These are phyloP conservation scores for Hippotragus niger DNA, from an alignment of 2,113 vertebrate genomes.

Conservation along the genomic window DNA sequence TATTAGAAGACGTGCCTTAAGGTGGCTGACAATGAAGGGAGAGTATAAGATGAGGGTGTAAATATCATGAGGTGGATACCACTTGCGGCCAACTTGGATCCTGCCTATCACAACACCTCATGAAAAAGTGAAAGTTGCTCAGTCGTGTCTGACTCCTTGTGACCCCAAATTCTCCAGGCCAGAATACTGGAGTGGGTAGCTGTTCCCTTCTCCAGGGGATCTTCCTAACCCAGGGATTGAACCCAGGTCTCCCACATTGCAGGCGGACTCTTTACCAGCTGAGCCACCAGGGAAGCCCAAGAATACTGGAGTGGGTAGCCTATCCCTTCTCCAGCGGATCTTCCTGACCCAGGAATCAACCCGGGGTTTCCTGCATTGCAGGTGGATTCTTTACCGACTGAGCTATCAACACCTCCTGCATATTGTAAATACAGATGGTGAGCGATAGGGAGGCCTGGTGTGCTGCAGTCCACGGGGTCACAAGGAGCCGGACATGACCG, in stretches of 20 bases:
- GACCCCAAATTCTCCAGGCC: background rate
- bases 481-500: background rate
- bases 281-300: background rate
- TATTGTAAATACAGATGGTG: background rate
- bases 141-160: rapidly evolving
- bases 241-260: background rate
- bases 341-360: background rate
- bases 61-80: too few relatives aligned
- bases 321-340: rapidly evolving
- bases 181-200: background rate
- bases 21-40: background rate
- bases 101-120: background rate
- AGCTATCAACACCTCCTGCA: background rate
- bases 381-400: rapidly evolving
- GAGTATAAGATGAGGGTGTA: background rate
- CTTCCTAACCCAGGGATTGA: background rate
- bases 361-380: background rate
- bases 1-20: background rate
- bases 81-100: too few relatives aligned
- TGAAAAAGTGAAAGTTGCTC: background rate
- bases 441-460: background rate
- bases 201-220: background rate
- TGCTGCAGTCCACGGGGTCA: background rate
- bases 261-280: background rate
- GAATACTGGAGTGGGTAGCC: background rate